phyloP scores from a whole-genome alignment of 2,113 vertebrate genomes.

The Tetrax tetrax region DNA sequence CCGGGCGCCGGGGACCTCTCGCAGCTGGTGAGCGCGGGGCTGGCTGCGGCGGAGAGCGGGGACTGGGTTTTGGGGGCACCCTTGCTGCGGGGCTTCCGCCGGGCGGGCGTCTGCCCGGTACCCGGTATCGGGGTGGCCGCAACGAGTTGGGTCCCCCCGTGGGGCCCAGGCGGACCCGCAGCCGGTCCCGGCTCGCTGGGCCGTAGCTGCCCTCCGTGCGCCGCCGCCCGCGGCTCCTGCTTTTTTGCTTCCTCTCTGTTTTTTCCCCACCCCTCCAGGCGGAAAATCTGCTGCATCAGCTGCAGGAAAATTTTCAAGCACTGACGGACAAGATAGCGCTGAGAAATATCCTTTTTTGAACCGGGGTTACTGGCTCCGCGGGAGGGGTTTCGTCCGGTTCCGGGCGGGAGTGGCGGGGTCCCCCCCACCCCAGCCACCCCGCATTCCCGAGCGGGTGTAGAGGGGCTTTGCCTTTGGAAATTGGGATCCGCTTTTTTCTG shows the following conservation, averaged over 20 bases:
- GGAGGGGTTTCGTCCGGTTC: not conserved
- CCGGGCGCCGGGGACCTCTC: not conserved
- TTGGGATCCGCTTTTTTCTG: not conserved
- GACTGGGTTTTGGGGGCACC: too few species aligned
- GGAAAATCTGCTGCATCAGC: constrained; percentile 78
- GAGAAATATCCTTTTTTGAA: constrained; percentile 83
- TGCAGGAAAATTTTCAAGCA: constrained; percentile 82
- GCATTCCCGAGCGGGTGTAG: too few species aligned
- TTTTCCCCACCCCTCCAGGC: constrained; percentile 66
- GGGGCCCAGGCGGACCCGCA: too few species aligned
- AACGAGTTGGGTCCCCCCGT: too few species aligned
- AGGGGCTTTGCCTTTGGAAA: too few species aligned
- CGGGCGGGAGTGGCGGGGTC: too few species aligned
- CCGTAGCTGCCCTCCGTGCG: too few species aligned
- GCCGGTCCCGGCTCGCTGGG: too few species aligned
- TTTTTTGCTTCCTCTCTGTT: not conserved
- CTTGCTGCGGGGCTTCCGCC: too few species aligned
- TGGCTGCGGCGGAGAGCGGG: not conserved
- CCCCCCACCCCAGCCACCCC: too few species aligned
- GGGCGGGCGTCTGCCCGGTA: too few species aligned
- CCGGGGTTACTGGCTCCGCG: fast-evolving
- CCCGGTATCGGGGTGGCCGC: too few species aligned
- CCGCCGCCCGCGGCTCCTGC: not conserved
- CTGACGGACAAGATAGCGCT: constrained; percentile 78
- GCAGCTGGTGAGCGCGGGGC: constrained; percentile 50